Evolutionary conservation across 1,140 invertebrate genomes (phyloP), one percentile per base, ranked within the genome.

Genomic region (Hypsibius dujardini): DNA sequence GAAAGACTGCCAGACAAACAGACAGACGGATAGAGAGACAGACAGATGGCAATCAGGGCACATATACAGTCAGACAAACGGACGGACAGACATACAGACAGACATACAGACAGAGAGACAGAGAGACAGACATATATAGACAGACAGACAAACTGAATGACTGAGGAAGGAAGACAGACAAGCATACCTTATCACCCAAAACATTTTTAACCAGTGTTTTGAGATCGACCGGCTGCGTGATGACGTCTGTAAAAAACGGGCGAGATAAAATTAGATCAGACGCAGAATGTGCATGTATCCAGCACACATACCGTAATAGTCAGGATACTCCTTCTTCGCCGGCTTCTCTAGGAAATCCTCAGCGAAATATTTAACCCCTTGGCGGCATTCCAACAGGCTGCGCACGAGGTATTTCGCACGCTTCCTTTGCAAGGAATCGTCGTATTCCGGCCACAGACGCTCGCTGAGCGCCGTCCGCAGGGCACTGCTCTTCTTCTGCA

Each of bases 311-410:
- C 28, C 28, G 80, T 95, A 96, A 79, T 96, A 96, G 78, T 95
- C 92, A 0, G 93, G 90, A 80, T 96, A 97, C 40, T 92, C 81
- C 78, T 95, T 94, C 76, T 90, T 92, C 1, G 90, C 93, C 1
- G 95, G 95, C 77, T 95, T 91, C 78, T 94, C 90, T 88, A 97
- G 90, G 77, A 98, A 98, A 75, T 90, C 85, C 59, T 90, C 80
- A 1, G 47, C 2, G 15, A 45, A 40, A 47, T 71, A 50, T 2
- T 14, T 15, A 15, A 15, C 47, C n/a, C 1, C 45, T n/a, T 71
- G 3, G 12, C 45, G 12, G 62, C 42, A 67, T 42, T 67, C 62
- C 62, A 67, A 42, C 12, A 67, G 12, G 62, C 12, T 7, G 62
- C 62, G 62, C 12, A 67, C 12, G 7, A 67, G 7, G 42, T 15